These are phyloP conservation scores for Periphyllus acericola DNA, from an alignment of 2,888 invertebrate genomes.

Conservation along the genomic window DNA sequence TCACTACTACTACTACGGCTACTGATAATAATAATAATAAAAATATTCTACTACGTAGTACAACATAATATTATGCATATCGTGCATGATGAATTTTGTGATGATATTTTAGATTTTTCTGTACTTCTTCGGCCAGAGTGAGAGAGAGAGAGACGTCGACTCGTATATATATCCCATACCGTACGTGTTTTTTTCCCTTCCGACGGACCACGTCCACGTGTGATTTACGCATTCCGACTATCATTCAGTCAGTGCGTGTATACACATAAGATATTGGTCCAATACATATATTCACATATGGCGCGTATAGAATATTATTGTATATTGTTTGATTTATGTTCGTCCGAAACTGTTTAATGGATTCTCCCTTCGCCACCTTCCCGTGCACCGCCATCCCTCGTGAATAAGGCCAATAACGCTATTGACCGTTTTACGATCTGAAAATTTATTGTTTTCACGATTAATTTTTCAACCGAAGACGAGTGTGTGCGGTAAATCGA, in stretches of 20 bases:
- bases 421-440: neutral
- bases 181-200: neutral
- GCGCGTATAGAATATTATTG: too few species aligned
- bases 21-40: neutral
- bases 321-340: slow-evolving; percentile 12
- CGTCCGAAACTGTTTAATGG: slow-evolving; percentile 18
- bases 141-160: neutral
- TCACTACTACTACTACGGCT: too few species aligned
- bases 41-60: neutral
- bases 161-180: neutral
- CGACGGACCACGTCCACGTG: neutral
- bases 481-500: neutral
- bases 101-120: neutral
- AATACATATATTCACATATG: neutral
- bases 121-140: neutral
- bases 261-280: neutral
- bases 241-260: neutral
- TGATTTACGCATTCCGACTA: slow-evolving; percentile 23
- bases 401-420: neutral
- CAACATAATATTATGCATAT: too few species aligned
- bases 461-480: slow-evolving; percentile 24
- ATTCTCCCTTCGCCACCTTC: neutral
- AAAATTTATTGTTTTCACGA: slow-evolving; percentile 15
- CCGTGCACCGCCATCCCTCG: neutral
- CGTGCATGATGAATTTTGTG: too few species aligned